Evolutionary conservation across 2,113 vertebrate genomes (phyloP).

Genomic region (Neogale vison): DNA sequence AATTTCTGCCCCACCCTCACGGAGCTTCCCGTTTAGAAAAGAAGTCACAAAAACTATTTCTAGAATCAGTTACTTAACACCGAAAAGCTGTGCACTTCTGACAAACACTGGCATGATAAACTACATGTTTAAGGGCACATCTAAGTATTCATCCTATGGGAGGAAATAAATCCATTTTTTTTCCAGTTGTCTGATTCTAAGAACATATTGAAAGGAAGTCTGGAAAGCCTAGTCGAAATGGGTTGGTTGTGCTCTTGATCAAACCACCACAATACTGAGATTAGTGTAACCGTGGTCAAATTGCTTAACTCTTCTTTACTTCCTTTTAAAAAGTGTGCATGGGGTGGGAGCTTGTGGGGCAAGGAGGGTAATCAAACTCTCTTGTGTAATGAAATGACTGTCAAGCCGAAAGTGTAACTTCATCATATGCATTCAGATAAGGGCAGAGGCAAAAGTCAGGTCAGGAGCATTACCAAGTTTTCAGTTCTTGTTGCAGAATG

Average conservation of each 20-base stretch:
- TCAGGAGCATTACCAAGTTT: slow-evolving; percentile 61
- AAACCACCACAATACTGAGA: slow-evolving; percentile 37
- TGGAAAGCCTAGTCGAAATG: not conserved
- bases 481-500: slow-evolving; percentile 66
- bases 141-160: not conserved
- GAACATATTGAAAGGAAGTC: slow-evolving; percentile 4
- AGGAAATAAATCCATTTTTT: not conserved
- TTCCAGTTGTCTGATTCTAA: not conserved
- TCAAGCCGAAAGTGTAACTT: slow-evolving; percentile 51
- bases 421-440: slow-evolving; percentile 65
- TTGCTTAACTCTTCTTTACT: slow-evolving; percentile 57
- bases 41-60: slow-evolving; percentile 29
- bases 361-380: not conserved
- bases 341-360: not conserved
- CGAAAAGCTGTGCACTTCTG: not conserved
- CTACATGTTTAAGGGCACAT: not conserved
- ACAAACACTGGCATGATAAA: slow-evolving; percentile 15
- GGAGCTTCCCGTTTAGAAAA: not conserved
- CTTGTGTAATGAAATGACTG: slow-evolving; percentile 47
- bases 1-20: not conserved
- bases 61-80: slow-evolving; percentile 13
- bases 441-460: slow-evolving; percentile 75
- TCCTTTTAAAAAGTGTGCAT: slow-evolving; percentile 52
- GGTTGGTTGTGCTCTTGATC: slow-evolving; percentile 53
- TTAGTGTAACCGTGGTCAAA: slow-evolving; percentile 46